Evolutionary conservation across 1,140 invertebrate species (phyloP), one percentile per base, ranked within the genome.

Genomic region (Cryptotermes secundus): DNA sequence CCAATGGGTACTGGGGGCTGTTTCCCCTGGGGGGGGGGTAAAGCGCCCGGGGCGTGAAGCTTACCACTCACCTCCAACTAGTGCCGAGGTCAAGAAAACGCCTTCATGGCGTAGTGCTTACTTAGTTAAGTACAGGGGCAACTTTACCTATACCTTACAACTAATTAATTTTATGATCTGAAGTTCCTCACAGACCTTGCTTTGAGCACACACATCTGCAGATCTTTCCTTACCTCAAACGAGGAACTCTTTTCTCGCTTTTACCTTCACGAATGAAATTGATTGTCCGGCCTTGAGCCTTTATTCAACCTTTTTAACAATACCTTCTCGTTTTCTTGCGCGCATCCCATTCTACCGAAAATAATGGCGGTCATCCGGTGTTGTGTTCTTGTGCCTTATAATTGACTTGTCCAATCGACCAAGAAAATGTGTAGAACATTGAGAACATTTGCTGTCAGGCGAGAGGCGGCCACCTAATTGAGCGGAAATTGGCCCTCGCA

Each of bases 391-490:
- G 12, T n/a, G 9, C 26, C 26, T 31, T 9, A 6, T 72, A 72
- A 72, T 72, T 72, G 59, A 31, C 59, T 72, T 72, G 31, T 72
- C 59, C 59, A 72, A 72, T 72, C 59, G 59, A 72, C 26, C 59
- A 72, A n/a, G 59, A 72, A 72, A 72, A 72, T 59, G 53, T 14
- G 59, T 72, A 26, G n/a, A 72, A 72, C 26, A 26, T 72, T 31
- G 10, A 31, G 26, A 31, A 72, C 26, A 72, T n/a, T 72, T 72
- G 26, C 59, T 72, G 59, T 31, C 59, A 31, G n/a, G 7, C 59
- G 6, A 72, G 7, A 31, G 59, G 59, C n/a, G 31, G 59, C 59
- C 59, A 6, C 14, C n/a, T 72, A 72, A 72, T 72, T 72, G 0
- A 72, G 31, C 59, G 59, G 59, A 72, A 31, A n/a, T 72, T 72